Base-by-base conservation (phyloP, 35 echinoderm and acorn worm genomes). In the Heliocidaris erythrogramma region DNA sequence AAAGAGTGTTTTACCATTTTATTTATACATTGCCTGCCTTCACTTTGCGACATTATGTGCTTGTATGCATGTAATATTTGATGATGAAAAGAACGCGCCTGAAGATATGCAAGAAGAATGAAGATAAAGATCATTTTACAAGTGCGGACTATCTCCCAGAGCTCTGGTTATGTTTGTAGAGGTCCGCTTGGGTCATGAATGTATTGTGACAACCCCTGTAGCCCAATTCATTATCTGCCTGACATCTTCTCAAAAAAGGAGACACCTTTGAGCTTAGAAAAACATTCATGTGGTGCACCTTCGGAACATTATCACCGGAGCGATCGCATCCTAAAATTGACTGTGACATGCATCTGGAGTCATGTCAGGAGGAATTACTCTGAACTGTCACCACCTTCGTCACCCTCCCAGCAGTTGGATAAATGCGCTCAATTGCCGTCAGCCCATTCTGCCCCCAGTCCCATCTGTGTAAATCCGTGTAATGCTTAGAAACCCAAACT, bases 381-480 rank as follows among this genome's bases (percentile, higher is more conserved):
- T 24, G 5, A 78, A 78, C 65, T 78, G 65, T 78, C 65, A n/a
- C 65, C 65, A 89, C 87, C 87, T 18, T 48, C 24, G 30, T 89
- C 87, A 89, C 31, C 47, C 31, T 48, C 31, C 30, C 87, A 89
- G 87, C 87, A 89, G 87, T 89, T 89, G 87, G 12, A 27, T 89
- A 89, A 89, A 89, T 89, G 31, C 18, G 4, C 87, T 32, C 31
- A 5, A 32, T 89, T 32, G 87, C 87, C 31, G 18, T n/a, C 47
- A 48, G 87, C 30, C 87, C 21, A 6, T 78, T 78, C 65, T 78
- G 21, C 65, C 27, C 65, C 65, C 87, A 47, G 87, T 48, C 87
- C 87, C 87, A 89, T 89, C 87, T 32, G 87, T 89, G 87, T 89
- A 89, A 89, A 89, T 89, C 87, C 87, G 13, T 89, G 87, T 89